These are phyloP conservation scores for Echinops telfairi DNA, from an alignment of 2,113 vertebrate genomes.

Conservation along the genomic window DNA sequence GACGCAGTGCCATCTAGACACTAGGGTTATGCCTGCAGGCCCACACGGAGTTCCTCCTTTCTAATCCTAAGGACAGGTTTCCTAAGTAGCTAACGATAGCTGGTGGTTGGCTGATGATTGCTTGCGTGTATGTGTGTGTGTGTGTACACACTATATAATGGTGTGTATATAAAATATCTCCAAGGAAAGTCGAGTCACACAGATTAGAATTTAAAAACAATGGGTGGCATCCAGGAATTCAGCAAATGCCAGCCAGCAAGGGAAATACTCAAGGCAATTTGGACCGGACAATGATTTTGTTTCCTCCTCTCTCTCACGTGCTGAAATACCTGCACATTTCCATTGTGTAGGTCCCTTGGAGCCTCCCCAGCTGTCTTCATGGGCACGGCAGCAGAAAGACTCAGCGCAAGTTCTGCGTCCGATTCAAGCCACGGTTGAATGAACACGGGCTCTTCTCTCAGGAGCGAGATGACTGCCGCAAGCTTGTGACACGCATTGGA, in stretches of 20 bases:
- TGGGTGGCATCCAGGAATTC: slow-evolving; percentile 75
- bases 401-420: slow-evolving; percentile 41
- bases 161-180: too few species aligned
- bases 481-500: not conserved
- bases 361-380: not conserved
- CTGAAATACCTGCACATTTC: slow-evolving; percentile 27
- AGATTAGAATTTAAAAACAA: slow-evolving; percentile 77
- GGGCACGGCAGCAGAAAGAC: not conserved
- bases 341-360: slow-evolving; percentile 16
- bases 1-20: not conserved
- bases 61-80: slow-evolving; percentile 14
- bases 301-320: not conserved
- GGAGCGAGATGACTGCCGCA: not conserved
- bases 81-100: not conserved
- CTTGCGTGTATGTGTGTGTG: not conserved
- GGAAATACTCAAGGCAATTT: slow-evolving; percentile 66
- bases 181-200: slow-evolving; percentile 72
- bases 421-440: slow-evolving; percentile 57
- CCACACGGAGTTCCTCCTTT: not conserved
- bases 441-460: slow-evolving; percentile 36
- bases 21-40: not conserved
- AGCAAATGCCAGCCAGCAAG: slow-evolving; percentile 71
- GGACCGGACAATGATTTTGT: slow-evolving; percentile 8
- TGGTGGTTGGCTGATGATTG: not conserved
- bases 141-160: too few species aligned